Percentiles rank a stretch among this genome's conserved stretches.
These are phyloP conservation scores for Crotalus viridis DNA, from an alignment of 2,113 vertebrate species.

Conservation along the genomic window DNA sequence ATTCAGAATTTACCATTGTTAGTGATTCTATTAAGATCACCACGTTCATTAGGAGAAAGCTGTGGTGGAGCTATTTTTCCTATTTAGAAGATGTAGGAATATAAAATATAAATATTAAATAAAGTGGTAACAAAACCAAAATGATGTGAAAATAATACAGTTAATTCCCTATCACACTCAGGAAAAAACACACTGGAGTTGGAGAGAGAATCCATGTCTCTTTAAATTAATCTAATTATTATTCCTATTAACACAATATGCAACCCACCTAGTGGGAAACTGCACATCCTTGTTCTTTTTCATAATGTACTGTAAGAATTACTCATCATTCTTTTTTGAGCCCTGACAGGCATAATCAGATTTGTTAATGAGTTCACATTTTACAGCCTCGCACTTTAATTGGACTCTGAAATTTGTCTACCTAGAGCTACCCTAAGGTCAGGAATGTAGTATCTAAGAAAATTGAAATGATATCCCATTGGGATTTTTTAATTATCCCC, in stretches of 20 bases:
- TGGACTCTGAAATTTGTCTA: slow-evolving; percentile 13
- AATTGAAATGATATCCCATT: slow-evolving; percentile 12
- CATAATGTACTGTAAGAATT: not conserved
- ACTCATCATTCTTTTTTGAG: not conserved
- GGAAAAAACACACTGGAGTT: not conserved
- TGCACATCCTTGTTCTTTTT: not conserved
- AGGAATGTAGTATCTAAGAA: not conserved
- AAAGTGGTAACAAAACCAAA: not conserved
- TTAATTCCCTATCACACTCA: not conserved
- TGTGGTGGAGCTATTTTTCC: not conserved
- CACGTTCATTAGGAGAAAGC: not conserved
- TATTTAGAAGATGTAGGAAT: not conserved
- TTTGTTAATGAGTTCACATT: slow-evolving; percentile 24
- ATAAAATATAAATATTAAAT: not conserved
- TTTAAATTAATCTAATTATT: not conserved
- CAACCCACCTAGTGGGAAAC: not conserved
- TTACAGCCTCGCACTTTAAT: slow-evolving; percentile 5
- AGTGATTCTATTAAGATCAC: not conserved
- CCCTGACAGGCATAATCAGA: slow-evolving; percentile 10
- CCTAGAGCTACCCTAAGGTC: not conserved
- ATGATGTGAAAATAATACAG: not conserved
- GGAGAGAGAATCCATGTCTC: not conserved
- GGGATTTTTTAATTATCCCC: not conserved
- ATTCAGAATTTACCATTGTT: not conserved
- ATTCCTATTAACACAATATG: not conserved